These are phyloP conservation scores for Siniperca undulata DNA, from an alignment of 2,797 vertebrate genomes.

Conservation along the genomic window DNA sequence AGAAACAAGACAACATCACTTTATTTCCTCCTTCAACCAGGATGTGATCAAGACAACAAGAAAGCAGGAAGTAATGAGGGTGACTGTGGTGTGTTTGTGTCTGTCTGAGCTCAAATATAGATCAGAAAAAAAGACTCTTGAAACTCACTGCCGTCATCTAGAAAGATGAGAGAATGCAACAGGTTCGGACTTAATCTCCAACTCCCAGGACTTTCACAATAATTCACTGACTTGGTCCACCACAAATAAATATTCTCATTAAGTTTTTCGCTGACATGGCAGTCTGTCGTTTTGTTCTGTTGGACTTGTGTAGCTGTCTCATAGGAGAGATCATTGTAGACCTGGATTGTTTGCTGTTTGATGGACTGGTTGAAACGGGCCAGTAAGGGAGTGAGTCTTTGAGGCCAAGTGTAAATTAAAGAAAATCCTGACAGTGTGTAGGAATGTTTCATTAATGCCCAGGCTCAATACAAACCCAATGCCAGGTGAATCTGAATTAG, in stretches of 20 bases:
- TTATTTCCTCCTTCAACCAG: not conserved
- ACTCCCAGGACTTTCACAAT: conserved; percentile 26
- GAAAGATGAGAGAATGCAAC: conserved; percentile 36
- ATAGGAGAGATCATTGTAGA: conserved; percentile 45
- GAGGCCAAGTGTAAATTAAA: conserved; percentile 59
- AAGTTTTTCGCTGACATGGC: conserved; percentile 37
- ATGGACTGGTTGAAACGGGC: conserved; percentile 63
- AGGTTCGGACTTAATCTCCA: conserved; percentile 19
- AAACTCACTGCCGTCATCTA: conserved; percentile 20
- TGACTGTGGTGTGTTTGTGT: not conserved
- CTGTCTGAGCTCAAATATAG: conserved; percentile 19
- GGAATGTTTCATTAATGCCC: conserved; percentile 56
- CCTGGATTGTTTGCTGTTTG: conserved; percentile 56
- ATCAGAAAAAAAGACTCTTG: conserved; percentile 1
- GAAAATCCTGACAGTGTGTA: conserved; percentile 31
- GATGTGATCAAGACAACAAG: conserved; percentile 28
- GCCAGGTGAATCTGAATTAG: conserved; percentile 57
- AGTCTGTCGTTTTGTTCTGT: conserved; percentile 39
- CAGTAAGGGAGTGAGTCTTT: conserved; percentile 47
- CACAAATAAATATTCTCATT: conserved; percentile 57
- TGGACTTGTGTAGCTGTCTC: conserved; percentile 43
- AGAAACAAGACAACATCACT: conserved; percentile 21
- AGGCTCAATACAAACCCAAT: conserved; percentile 27
- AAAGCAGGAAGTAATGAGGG: conserved; percentile 11
- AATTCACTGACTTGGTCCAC: conserved; percentile 41